Evolutionary conservation across 1,140 invertebrate species (phyloP), one percentile per base, ranked within the genome.

Genomic region (Lasioglossum baleicum): DNA sequence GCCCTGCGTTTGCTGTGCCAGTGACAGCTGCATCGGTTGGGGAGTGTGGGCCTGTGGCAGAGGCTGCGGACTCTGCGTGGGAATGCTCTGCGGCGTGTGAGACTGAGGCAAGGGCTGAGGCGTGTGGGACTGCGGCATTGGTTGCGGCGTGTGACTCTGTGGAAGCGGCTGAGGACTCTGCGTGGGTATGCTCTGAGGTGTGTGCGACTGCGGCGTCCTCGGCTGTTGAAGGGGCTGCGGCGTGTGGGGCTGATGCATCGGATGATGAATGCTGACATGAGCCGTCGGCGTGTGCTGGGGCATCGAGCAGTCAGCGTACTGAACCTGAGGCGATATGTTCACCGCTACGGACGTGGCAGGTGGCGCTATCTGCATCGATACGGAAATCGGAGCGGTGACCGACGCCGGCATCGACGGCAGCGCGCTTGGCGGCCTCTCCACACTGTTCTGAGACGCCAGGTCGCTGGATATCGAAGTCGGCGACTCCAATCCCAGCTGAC

Each of bases 381-480:
- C 82, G 44, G 90, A 85, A 58, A 92, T 88, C 22, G 88, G 75
- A 8, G 70, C 87, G 7, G 86, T 77, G 10, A 88, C 93, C 77
- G 88, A 91, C 73, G 73, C 83, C 31, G 90, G 91, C 85, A 92
- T 91, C 13, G 91, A 90, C 0, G 92, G 92, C 15, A 92, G 56
- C 4, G 91, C 92, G 56, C 92, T 93, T 0, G 93, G 93, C 11
- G 94, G 93, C 61, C 94, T 90, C 85, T 96, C 95, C 84, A 95
- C 95, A 84, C 96, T 95, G 88, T 96, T 96, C 67, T 96, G 96
- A 20, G 95, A 96, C 2, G 96, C 95, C 88, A 98, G 94, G 90
- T 98, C 97, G 53, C 96, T 97, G 0, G 96, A 96, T 75, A 98
- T 98, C 31, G 97, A 97, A 0, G 96, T 96, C 0, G 97, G 97